These are phyloP conservation scores for Drosophila colorata DNA, from an alignment of 2,888 invertebrate species.

Conservation along the genomic window DNA sequence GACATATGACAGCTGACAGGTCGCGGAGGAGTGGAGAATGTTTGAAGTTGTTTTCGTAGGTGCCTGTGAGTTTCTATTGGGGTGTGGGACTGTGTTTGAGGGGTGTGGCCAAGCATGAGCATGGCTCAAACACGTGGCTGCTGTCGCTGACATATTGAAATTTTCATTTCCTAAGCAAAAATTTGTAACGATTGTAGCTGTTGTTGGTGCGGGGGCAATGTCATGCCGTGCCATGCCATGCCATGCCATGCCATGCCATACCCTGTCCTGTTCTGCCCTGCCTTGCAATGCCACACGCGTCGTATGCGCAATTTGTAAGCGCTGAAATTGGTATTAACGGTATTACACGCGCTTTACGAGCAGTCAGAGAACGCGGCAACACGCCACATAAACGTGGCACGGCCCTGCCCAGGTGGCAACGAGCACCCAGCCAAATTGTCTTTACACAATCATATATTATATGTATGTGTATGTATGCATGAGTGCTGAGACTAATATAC, in stretches of 20 bases:
- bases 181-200: conserved; percentile 26
- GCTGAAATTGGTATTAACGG: conserved; percentile 77
- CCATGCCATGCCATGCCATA: conserved; percentile 22
- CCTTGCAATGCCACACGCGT: conserved; percentile 49
- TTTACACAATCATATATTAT: conserved; percentile 1
- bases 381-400: conserved; percentile 14
- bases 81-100: no score
- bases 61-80: background rate
- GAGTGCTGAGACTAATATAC: background rate
- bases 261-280: conserved; percentile 6
- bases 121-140: conserved; percentile 33
- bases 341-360: conserved; percentile 73
- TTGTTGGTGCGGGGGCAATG: conserved; percentile 14
- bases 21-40: conserved; percentile 10
- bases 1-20: conserved; percentile 50
- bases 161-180: conserved; percentile 65
- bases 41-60: conserved; percentile 21
- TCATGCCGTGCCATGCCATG: no score
- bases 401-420: conserved; percentile 54
- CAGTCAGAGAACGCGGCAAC: conserved; percentile 47
- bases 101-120: conserved; percentile 7
- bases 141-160: conserved; percentile 75
- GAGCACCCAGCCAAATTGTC: conserved; percentile 50
- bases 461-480: background rate
- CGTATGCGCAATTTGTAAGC: conserved; percentile 77